Conservation (phyloP, 2,113 vertebrate genomes). For the Etheostoma spectabile region DNA sequence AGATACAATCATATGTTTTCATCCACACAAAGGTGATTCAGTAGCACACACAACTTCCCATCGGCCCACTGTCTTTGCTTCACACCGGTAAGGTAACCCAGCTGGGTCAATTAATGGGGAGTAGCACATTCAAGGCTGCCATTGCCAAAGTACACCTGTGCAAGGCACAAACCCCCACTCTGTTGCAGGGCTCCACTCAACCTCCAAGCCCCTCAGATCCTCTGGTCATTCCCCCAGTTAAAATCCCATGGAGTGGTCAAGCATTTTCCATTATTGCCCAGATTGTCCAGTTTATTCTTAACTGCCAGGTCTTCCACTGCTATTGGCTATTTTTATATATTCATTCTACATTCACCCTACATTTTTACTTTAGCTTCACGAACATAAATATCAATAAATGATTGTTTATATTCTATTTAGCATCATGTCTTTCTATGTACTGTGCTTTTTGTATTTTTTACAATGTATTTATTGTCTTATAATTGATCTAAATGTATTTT, state of each 20-base stretch:
- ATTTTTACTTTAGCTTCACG: not conserved
- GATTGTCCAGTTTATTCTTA: not conserved
- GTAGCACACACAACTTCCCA: conserved; percentile 1
- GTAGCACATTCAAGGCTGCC: not conserved
- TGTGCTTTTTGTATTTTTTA: conserved; percentile 3
- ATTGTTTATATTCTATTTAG: not conserved
- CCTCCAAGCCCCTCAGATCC: not conserved
- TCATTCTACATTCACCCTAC: not conserved
- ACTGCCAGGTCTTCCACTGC: conserved; percentile 8
- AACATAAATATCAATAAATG: not conserved
- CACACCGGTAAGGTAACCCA: not conserved
- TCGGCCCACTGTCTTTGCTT: not conserved
- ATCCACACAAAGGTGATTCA: not conserved
- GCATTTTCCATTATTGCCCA: not conserved
- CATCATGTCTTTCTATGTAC: not conserved
- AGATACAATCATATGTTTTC: conserved; percentile 10
- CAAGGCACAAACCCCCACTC: not conserved
- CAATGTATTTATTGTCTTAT: conserved; percentile 14
- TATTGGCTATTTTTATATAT: not conserved
- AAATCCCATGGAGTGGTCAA: not conserved
- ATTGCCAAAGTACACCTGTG: not conserved
- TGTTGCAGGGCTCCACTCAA: not conserved
- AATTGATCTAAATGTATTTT: conserved; percentile 1
- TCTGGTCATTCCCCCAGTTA: not conserved
- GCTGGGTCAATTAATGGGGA: not conserved